phyloP scores from a whole-genome alignment of 2,888 invertebrate species.

The Phrixothrix hirtus region DNA sequence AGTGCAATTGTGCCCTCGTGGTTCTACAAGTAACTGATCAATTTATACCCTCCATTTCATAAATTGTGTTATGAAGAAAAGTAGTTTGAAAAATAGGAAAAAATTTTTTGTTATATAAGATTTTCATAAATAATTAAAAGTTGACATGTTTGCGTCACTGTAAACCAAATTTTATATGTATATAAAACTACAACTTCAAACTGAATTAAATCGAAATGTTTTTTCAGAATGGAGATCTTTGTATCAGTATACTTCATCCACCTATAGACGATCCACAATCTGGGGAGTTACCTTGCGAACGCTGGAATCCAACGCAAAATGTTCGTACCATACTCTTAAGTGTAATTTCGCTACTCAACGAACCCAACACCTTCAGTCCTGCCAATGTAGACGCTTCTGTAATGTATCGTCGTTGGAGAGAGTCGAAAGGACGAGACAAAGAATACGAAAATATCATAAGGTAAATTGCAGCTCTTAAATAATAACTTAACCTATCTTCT shows the following conservation, averaged over 20 bases:
- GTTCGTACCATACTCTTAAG: constrained; percentile 97
- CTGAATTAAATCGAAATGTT: constrained; percentile 1
- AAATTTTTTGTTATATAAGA: no score
- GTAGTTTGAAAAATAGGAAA: not conserved
- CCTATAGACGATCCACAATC: constrained; percentile 99
- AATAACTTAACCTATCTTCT: no score
- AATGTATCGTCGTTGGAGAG: constrained; percentile 98
- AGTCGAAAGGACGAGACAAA: constrained; percentile 96
- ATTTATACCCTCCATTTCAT: no score
- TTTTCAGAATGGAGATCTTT: constrained; percentile 94
- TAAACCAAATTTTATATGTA: not conserved
- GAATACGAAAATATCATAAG: constrained; percentile 99
- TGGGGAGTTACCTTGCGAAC: constrained; percentile 97
- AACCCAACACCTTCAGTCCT: constrained; percentile 99
- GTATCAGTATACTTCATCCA: constrained; percentile 98
- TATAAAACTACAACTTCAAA: not conserved
- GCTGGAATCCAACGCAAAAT: constrained; percentile 99
- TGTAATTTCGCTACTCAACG: constrained; percentile 97
- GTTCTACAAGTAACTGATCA: no score
- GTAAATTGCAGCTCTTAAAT: no score
- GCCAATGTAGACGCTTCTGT: constrained; percentile 99
- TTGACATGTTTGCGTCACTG: not conserved
- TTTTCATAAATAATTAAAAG: no score
- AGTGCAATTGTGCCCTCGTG: no score
- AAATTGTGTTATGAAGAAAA: no score